Conservation (phyloP, 2,797 vertebrate species). For the Streptopelia turtur region DNA sequence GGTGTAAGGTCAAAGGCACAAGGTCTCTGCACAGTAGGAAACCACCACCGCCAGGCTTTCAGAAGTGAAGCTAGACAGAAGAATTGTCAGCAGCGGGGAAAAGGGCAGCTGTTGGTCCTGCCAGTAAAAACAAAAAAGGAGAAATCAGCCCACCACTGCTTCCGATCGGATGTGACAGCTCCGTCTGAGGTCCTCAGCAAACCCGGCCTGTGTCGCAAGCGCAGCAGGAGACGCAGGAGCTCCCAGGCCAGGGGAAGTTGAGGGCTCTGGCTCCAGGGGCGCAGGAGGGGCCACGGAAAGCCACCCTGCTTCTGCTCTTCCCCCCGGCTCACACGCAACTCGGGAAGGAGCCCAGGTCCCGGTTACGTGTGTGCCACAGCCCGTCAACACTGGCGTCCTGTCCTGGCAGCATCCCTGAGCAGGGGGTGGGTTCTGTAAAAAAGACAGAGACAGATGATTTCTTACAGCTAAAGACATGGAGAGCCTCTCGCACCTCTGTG, state of each 20-base stretch:
- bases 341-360: not conserved
- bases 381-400: accelerated
- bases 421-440: not conserved
- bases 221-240: not conserved
- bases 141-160: constrained; percentile 2
- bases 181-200: constrained; percentile 14
- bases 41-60: not conserved
- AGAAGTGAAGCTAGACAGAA: not conserved
- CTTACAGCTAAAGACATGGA: not conserved
- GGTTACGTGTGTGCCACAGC: accelerated
- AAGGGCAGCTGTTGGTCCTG: constrained; percentile 28
- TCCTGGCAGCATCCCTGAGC: not conserved
- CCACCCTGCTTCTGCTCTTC: not conserved
- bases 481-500: not conserved
- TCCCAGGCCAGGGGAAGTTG: not conserved
- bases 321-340: not conserved
- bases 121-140: constrained; percentile 60
- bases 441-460: not conserved
- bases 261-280: not conserved
- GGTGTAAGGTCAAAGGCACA: not conserved
- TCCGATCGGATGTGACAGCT: constrained; percentile 19
- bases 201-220: not conserved
- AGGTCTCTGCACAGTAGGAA: constrained; percentile 18
- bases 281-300: not conserved
- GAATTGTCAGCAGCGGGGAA: not conserved